Base-by-base conservation (phyloP, 2,888 invertebrate species). In the Aethes cnicana region DNA sequence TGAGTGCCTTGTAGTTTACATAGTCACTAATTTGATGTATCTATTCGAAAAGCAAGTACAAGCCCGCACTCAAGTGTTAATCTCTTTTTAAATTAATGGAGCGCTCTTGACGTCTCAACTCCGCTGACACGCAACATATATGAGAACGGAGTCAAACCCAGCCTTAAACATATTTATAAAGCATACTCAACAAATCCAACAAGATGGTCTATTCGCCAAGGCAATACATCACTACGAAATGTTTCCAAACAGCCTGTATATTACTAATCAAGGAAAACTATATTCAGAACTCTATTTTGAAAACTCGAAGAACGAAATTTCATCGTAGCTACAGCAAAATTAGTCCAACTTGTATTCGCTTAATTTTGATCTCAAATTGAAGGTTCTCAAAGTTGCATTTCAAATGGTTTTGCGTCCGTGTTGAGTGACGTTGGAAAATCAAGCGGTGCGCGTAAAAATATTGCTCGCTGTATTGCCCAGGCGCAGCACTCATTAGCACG, bases 201-300 rank as follows among this genome's bases (percentile, higher is more conserved):
- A 55, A 37, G 25, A 35, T 39, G 43, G 55, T 55, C 58, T 55
- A 56, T 54, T 58, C 58, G 53, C 56, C 36, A 56, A 59, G 59
- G 58, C 43, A 55, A 66, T 66, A 58, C 58, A 63, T 66, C 66
- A 64, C 47, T 53, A 55, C 54, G 54, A 56, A 59, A 54, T 56
- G 53, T 52, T 56, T 54, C 26, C 33, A 20, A 52, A 52, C 37
- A 50, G 18, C 50, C 49, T 36, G 26, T 23, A 36, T 28, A 26
- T n/a, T 26, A 14, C 28, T 17, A 23, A 11, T 11, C 16, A n/a
- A 18, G 3, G 5, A 7, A 18, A 12, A 20, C n/a, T 2, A 44
- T 0, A n/a, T 23, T n/a, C n/a, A n/a, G 11, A 11, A 23, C 21
- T 9, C n/a, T 33, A 16, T 23, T 3, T 3, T 6, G 3, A 8